Conservation (phyloP, 2,888 invertebrate species). For the Balanococcus diminutus region DNA sequence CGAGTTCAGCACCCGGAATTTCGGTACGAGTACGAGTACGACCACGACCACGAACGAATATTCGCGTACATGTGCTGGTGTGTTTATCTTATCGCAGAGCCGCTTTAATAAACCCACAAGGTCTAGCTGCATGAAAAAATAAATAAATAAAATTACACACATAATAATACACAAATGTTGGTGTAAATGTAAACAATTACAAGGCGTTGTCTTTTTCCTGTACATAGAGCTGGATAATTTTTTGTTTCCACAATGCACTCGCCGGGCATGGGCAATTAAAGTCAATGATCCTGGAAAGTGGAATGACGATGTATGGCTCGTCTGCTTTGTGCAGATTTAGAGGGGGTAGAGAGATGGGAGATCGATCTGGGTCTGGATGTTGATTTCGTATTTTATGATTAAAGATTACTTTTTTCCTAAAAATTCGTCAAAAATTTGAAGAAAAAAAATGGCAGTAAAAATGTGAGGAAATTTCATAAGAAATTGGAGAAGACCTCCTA, state of each 20-base stretch:
- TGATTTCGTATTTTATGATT: no score
- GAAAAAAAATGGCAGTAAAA: no score
- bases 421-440: no score
- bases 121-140: background rate
- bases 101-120: background rate
- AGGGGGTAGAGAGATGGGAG: background rate
- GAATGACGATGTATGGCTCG: background rate
- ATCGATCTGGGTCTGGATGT: no score
- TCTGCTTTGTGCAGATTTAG: background rate
- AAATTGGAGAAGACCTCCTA: no score
- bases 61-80: background rate
- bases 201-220: slow-evolving; percentile 46
- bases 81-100: background rate
- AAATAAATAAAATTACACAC: background rate
- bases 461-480: no score
- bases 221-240: background rate
- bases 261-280: no score
- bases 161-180: background rate
- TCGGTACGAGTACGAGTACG: background rate
- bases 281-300: background rate
- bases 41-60: background rate
- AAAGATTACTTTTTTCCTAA: no score
- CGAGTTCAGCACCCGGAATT: slow-evolving; percentile 23
- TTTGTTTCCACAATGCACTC: background rate
- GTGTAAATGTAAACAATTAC: slow-evolving; percentile 33